Conservation (phyloP, 1,140 invertebrate species). For the Aphelinus certus region DNA sequence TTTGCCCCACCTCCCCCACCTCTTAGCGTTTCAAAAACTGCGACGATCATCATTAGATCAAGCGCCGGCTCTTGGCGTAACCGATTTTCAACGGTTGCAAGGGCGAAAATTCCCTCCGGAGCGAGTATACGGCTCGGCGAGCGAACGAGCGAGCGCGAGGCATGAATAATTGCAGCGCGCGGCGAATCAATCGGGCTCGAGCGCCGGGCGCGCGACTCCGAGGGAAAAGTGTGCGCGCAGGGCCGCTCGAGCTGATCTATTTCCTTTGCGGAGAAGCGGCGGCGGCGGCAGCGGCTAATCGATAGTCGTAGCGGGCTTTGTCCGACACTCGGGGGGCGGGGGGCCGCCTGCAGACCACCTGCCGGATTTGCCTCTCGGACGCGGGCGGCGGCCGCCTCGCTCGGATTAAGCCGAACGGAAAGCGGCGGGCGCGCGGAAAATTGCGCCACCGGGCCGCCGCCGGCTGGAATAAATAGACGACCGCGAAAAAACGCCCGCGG, state of each 20-base stretch:
- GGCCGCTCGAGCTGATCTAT: conserved; percentile 39
- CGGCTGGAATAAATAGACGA: neutral
- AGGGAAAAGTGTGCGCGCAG: too few species aligned
- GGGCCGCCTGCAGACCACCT: conserved; percentile 3
- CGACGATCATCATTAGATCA: too few species aligned
- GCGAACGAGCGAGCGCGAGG: neutral
- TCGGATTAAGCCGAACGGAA: neutral
- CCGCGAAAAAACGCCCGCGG: too few species aligned
- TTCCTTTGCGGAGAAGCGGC: conserved; percentile 40
- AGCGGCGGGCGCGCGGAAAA: neutral
- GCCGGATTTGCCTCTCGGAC: neutral
- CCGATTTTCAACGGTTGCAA: too few species aligned
- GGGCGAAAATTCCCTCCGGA: too few species aligned
- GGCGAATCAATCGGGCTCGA: too few species aligned
- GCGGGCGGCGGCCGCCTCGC: neutral
- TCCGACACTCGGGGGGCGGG: too few species aligned
- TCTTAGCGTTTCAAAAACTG: too few species aligned
- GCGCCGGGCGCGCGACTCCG: too few species aligned
- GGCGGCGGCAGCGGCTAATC: conserved; percentile 33
- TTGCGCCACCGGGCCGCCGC: neutral
- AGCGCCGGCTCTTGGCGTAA: too few species aligned
- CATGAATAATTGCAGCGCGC: neutral
- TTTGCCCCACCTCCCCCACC: too few species aligned
- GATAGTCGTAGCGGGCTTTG: conserved; percentile 34
- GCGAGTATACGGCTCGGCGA: too few species aligned